These are phyloP conservation scores for Lutra lutra DNA, from an alignment of 2,797 vertebrate species.

Conservation along the genomic window DNA sequence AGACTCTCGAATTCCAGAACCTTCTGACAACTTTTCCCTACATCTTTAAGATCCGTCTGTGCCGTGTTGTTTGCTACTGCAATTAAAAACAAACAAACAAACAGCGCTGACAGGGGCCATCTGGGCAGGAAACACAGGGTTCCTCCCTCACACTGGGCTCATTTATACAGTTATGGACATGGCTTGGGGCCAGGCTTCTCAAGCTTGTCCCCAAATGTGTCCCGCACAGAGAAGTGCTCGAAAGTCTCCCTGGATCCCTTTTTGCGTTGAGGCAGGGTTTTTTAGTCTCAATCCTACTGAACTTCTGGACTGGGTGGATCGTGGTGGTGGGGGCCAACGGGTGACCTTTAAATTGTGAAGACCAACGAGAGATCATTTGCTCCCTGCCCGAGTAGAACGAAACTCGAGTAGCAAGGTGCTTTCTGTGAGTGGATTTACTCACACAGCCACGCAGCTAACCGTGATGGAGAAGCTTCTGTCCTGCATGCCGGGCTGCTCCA, in stretches of 20 bases:
- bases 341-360: neutral
- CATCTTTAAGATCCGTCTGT: neutral
- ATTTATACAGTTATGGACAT: rapidly evolving
- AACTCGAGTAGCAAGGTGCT: no score
- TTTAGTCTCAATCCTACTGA: no score
- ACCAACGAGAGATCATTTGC: neutral
- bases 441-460: rapidly evolving
- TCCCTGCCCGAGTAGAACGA: no score
- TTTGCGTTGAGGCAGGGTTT: neutral
- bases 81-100: neutral
- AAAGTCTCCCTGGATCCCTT: neutral
- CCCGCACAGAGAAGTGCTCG: neutral
- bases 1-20: neutral
- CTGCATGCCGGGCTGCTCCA: neutral
- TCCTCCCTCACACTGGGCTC: no score
- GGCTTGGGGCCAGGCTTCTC: no score
- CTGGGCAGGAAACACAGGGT: neutral
- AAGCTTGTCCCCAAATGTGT: no score
- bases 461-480: no score
- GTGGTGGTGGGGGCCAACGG: no score
- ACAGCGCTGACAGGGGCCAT: rapidly evolving
- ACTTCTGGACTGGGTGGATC: neutral
- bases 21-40: neutral
- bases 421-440: neutral
- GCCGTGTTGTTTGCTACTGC: neutral